A percentile compares a stretch with the other conserved stretches of the same genome.
Evolutionary conservation across 2,797 vertebrate genomes (phyloP).

Genomic region (Acanthurus leucopareius): DNA sequence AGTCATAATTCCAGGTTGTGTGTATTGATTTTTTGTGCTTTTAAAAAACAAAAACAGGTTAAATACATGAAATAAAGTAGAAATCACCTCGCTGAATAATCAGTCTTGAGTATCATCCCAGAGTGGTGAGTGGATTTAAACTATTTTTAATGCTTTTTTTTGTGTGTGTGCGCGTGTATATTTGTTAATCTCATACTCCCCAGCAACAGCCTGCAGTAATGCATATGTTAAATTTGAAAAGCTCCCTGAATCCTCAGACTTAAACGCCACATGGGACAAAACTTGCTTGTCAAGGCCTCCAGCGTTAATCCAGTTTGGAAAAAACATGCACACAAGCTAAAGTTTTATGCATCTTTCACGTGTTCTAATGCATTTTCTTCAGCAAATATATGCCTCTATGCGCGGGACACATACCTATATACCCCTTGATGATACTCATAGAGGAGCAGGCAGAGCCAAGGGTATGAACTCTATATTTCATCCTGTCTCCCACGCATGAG

Average conservation of each 20-base stretch:
- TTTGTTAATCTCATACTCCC: slow-evolving; percentile 45
- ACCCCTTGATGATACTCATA: neutral
- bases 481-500: slow-evolving; percentile 26
- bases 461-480: slow-evolving; percentile 18
- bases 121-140: neutral
- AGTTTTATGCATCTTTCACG: slow-evolving; percentile 13
- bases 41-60: neutral
- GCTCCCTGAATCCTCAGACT: slow-evolving; percentile 45
- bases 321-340: slow-evolving; percentile 2
- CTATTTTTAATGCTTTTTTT: slow-evolving; percentile 16
- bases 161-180: neutral
- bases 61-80: neutral
- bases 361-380: slow-evolving; percentile 10
- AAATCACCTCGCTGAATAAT: neutral
- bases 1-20: neutral
- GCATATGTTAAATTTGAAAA: slow-evolving; percentile 55
- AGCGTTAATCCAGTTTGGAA: slow-evolving; percentile 34
- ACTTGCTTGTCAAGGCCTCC: slow-evolving; percentile 32
- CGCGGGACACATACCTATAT: neutral
- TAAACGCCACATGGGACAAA: slow-evolving; percentile 51
- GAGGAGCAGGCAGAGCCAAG: slow-evolving; percentile 11
- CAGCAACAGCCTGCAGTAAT: slow-evolving; percentile 46
- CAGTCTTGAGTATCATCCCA: neutral
- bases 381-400: neutral
- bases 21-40: neutral